phyloP scores from a whole-genome alignment of 2,888 invertebrate genomes.

The Netelia fuscicornis region DNA sequence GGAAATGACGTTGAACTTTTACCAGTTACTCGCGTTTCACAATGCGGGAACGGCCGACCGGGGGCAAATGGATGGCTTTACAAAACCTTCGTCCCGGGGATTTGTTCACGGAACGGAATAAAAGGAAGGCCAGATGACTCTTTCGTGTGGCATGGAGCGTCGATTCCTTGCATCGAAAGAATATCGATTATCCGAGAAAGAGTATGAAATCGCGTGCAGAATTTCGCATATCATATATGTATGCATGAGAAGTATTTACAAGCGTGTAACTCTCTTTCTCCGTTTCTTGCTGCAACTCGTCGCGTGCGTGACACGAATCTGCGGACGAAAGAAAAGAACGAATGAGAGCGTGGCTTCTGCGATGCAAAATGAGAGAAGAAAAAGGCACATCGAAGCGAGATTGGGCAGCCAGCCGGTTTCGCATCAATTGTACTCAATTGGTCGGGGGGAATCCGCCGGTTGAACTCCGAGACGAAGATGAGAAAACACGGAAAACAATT shows the following conservation, averaged over 20 bases:
- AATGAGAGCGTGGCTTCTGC: background rate
- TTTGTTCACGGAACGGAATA: background rate
- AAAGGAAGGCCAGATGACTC: background rate
- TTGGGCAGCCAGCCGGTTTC: constrained; percentile 76
- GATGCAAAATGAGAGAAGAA: constrained; percentile 59
- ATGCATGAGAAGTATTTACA: constrained; percentile 19
- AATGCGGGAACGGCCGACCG: constrained; percentile 64
- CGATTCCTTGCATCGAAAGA: background rate
- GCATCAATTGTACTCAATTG: constrained; percentile 82
- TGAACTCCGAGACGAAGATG: constrained; percentile 43
- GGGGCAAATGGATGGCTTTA: constrained; percentile 43
- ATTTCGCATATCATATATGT: background rate
- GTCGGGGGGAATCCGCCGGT: constrained; percentile 52
- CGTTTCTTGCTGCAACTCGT: constrained; percentile 21
- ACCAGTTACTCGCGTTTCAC: constrained; percentile 76
- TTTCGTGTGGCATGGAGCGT: background rate
- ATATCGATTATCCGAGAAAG: constrained; percentile 25
- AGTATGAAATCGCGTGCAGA: background rate
- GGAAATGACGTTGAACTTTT: constrained; percentile 82
- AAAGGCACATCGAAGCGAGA: constrained; percentile 71
- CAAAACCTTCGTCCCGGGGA: background rate
- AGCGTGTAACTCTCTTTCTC: background rate
- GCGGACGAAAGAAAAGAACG: constrained; percentile 32
- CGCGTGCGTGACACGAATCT: constrained; percentile 64
- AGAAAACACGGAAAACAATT: constrained; percentile 59